Evolutionary conservation across 2,797 vertebrate species (phyloP), one percentile per base, ranked within the genome.

Genomic region (Artibeus jamaicensis): DNA sequence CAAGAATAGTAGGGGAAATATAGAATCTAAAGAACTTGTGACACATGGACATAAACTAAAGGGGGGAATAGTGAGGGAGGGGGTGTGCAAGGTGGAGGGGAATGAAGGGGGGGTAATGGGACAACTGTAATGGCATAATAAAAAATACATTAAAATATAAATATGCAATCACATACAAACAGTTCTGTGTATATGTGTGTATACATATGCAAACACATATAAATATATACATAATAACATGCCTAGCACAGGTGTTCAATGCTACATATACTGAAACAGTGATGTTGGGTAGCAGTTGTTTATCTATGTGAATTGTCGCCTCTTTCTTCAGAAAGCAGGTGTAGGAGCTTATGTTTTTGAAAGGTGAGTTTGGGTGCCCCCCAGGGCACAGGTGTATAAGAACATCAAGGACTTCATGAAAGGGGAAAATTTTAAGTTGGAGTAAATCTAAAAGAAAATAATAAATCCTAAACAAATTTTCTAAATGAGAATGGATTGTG

Each of bases 401-500:
- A 79, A 84, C 55, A 83, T 76, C 12, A 65, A 90, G 57, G 86
- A 82, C 84, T 95, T 84, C 68, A 79, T 88, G 82, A 93, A 96
- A 83, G 71, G 70, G 39, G 44, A 37, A 88, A 93, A 94, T 95
- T 97, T 96, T 97, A 95, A 70, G 34, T 37, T 92, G 92, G 53
- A 92, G 26, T 88, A 82, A 93, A 59, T 90, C 65, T 53, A 71
- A 94, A 96, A 95, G 90, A 86, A 96, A 92, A 76, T 34, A 84
- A 57, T 97, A 96, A 97, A 98, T 97, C 82, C 83, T 19, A 37
- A 89, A 59, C 65, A 81, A 92, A 77, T 91, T 94, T 92, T 53
- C 86, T 95, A 97, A 98, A 96, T 70, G 90, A 97, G 94, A 97
- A 95, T 95, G 92, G 93, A 97, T 95, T 67, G 70, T 0, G 0